phyloP scores from a whole-genome alignment of 37 sponge, comb jelly and placozoan genomes.

The Beroe forskalii region DNA sequence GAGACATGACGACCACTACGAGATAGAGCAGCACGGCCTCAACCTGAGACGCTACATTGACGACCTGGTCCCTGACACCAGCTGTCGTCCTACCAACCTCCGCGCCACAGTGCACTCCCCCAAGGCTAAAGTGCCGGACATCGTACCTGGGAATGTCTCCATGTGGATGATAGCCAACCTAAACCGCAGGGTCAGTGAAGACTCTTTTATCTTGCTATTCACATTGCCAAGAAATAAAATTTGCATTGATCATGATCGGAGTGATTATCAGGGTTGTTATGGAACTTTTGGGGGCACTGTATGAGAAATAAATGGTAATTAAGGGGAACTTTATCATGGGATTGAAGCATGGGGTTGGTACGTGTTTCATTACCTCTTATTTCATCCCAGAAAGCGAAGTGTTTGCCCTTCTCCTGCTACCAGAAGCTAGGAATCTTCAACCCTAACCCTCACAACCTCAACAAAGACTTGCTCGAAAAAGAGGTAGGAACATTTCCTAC shows the following conservation, averaged over 20 bases:
- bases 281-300: too few relatives aligned
- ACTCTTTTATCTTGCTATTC: too few relatives aligned
- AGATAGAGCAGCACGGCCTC: background rate
- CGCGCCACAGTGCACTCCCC: background rate
- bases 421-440: conserved; percentile 8
- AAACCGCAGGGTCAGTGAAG: background rate
- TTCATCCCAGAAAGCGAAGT: background rate
- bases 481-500: background rate
- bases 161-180: background rate
- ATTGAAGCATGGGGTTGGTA: too few relatives aligned
- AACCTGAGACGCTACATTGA: background rate
- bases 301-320: too few relatives aligned
- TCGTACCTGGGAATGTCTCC: background rate
- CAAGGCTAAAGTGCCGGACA: background rate
- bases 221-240: too few relatives aligned
- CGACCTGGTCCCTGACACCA: background rate
- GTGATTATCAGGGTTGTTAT: too few relatives aligned
- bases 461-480: conserved; percentile 34
- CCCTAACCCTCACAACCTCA: background rate
- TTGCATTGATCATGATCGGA: too few relatives aligned
- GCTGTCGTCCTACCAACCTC: background rate
- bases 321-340: too few relatives aligned
- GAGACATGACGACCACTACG: background rate
- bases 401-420: background rate
- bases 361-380: too few relatives aligned